Percentiles rank a stretch among this genome's conserved stretches.
phyloP scores from a whole-genome alignment of 2,888 invertebrate species.

The Synergus itoensis region DNA sequence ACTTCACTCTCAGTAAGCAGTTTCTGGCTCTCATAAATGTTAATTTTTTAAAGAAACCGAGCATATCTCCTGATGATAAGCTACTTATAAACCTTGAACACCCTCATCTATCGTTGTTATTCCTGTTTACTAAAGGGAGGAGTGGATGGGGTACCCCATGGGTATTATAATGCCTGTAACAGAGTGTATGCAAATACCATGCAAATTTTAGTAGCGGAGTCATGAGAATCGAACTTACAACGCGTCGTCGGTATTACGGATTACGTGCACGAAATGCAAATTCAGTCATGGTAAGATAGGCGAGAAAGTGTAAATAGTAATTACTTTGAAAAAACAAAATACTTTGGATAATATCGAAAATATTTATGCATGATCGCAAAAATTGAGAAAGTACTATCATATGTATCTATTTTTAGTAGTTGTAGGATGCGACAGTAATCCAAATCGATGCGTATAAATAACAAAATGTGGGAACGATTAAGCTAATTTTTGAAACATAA shows the following conservation, averaged over 20 bases:
- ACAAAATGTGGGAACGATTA: neutral
- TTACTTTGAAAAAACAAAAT: neutral
- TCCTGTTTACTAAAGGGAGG: slow-evolving; percentile 10
- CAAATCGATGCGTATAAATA: too few relatives aligned
- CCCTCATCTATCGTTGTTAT: neutral
- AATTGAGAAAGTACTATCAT: neutral
- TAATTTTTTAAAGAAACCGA: too few relatives aligned
- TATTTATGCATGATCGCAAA: neutral
- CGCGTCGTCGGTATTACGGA: slow-evolving; percentile 48
- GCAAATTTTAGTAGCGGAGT: slow-evolving; percentile 47
- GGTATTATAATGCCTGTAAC: slow-evolving; percentile 40
- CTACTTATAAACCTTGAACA: neutral
- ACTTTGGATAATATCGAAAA: neutral
- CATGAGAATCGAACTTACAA: slow-evolving; percentile 52
- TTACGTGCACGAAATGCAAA: slow-evolving; percentile 51
- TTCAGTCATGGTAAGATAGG: slow-evolving; percentile 45
- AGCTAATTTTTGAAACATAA: neutral
- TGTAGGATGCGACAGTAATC: neutral
- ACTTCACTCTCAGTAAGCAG: neutral
- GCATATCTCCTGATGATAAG: too few relatives aligned
- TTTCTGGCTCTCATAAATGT: too few relatives aligned
- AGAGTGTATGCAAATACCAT: slow-evolving; percentile 47
- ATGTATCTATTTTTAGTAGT: neutral
- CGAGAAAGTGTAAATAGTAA: neutral
- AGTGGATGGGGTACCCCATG: slow-evolving; percentile 37